A percentile compares a stretch with the other conserved stretches of the same genome.
These are phyloP conservation scores for Momotus momota DNA, from an alignment of 2,797 vertebrate species.

Conservation along the genomic window DNA sequence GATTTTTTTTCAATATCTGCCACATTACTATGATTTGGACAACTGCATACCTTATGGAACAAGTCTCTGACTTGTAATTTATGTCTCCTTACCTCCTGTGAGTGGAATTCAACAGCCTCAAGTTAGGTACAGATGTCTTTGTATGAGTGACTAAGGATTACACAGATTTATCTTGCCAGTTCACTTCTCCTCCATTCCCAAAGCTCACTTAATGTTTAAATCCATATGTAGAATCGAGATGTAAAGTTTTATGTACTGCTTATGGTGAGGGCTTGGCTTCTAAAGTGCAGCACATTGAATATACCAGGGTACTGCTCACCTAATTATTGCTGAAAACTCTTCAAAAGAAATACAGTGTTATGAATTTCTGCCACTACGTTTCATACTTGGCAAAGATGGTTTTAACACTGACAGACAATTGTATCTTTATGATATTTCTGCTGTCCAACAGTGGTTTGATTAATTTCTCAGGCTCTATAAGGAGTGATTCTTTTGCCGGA, in stretches of 20 bases:
- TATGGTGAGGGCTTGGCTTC: neutral
- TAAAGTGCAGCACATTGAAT: fast-evolving
- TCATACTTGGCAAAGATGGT: neutral
- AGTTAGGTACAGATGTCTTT: neutral
- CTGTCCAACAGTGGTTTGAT: neutral
- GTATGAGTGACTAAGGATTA: neutral
- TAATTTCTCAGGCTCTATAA: neutral
- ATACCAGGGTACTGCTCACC: neutral
- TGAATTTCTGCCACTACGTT: neutral
- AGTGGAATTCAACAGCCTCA: neutral
- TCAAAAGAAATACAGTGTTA: neutral
- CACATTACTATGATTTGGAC: neutral
- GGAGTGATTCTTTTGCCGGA: neutral
- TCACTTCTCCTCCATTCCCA: neutral
- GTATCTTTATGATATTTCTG: neutral
- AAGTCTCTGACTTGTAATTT: neutral
- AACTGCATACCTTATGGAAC: neutral
- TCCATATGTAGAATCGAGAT: neutral
- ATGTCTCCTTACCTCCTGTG: neutral
- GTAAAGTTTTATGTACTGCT: neutral
- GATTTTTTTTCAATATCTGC: neutral
- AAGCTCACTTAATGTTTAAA: neutral
- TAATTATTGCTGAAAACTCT: neutral
- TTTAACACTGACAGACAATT: neutral
- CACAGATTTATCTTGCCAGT: neutral